Percentiles rank a stretch among this genome's conserved stretches.
These are phyloP conservation scores for Caerostris extrusa DNA, from an alignment of 1,140 invertebrate species.

Conservation along the genomic window DNA sequence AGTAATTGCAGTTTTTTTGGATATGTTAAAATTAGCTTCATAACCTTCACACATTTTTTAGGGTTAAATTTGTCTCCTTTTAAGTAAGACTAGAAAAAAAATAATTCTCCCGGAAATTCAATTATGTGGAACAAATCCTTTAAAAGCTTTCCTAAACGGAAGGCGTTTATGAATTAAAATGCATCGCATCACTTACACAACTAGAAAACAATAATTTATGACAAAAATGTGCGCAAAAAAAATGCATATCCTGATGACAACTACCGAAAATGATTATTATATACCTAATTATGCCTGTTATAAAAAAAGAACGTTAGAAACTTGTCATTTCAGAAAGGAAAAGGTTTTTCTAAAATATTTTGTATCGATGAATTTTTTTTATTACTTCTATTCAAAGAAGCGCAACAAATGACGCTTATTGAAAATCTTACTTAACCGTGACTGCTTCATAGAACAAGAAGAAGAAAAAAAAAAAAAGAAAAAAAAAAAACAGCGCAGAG, in stretches of 20 bases:
- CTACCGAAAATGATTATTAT: background rate
- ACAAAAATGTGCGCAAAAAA: background rate
- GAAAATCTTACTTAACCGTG: constrained; percentile 42
- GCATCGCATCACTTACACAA: constrained; percentile 2
- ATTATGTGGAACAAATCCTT: constrained; percentile 17
- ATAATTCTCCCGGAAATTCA: background rate
- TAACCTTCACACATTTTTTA: background rate
- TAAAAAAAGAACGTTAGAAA: background rate
- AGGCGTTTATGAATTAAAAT: constrained; percentile 9
- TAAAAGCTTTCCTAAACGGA: background rate
- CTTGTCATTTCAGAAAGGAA: constrained; percentile 30
- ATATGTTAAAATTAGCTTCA: background rate
- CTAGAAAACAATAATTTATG: constrained; percentile 3
- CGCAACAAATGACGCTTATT: constrained; percentile 46
- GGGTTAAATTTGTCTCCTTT: background rate
- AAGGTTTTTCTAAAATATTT: constrained; percentile 7
- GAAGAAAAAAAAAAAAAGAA: background rate
- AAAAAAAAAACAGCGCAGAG: background rate
- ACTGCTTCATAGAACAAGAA: background rate
- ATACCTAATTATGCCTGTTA: background rate
- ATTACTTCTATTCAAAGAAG: background rate
- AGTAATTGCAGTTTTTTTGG: no score
- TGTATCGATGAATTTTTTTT: constrained; percentile 17
- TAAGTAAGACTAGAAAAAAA: background rate
- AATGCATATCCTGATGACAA: background rate